Conservation (phyloP, 2,888 invertebrate genomes). For the Oligia fasciuncula region DNA sequence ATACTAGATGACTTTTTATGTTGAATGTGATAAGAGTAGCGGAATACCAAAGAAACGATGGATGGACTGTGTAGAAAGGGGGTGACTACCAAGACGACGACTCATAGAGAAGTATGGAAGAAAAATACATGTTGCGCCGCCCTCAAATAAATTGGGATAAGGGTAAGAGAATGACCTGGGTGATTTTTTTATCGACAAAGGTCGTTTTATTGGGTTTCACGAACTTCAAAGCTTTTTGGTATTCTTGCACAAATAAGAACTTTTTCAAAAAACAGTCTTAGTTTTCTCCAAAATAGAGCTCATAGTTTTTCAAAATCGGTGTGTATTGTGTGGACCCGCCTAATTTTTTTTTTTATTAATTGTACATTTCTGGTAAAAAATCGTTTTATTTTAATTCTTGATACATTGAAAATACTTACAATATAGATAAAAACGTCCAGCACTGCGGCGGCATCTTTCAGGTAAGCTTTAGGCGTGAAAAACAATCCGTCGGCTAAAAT, state of each 20-base stretch:
- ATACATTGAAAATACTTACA: constrained; percentile 89
- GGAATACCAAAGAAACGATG: background rate
- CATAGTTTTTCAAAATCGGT: background rate
- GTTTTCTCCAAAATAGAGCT: background rate
- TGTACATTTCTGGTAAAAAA: background rate
- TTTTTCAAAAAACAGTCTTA: too few species aligned
- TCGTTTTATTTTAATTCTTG: background rate
- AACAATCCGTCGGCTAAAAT: constrained; percentile 99
- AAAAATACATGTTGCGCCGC: background rate
- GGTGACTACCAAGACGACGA: background rate
- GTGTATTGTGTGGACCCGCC: background rate
- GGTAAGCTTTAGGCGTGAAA: constrained; percentile 99
- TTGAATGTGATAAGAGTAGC: background rate
- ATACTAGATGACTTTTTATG: background rate
- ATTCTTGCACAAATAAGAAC: background rate
- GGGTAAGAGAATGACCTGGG: background rate
- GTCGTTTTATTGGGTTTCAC: background rate
- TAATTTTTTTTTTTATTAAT: background rate
- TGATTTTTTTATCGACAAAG: background rate
- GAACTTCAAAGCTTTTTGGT: background rate
- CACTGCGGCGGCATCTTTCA: constrained; percentile 99
- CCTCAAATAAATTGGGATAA: background rate
- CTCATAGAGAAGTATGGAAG: background rate
- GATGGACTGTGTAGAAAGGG: background rate
- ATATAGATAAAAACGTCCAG: constrained; percentile 99